These are phyloP conservation scores for Drosophila navojoa DNA, from an alignment of 1,140 invertebrate species.

Conservation along the genomic window DNA sequence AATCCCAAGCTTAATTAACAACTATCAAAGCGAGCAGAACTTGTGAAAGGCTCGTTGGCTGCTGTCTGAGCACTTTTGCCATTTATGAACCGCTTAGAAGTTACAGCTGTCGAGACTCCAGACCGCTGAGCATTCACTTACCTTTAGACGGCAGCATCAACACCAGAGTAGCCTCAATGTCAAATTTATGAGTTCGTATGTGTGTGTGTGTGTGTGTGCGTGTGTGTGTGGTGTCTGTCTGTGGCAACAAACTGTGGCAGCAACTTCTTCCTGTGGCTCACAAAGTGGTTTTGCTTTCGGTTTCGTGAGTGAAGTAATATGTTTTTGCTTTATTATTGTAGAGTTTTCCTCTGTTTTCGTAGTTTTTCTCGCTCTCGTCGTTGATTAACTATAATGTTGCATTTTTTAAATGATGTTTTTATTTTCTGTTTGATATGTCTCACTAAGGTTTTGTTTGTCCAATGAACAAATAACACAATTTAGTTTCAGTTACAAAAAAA, in stretches of 20 bases:
- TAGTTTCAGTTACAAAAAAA: slow-evolving; percentile 54
- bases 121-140: slow-evolving; percentile 58
- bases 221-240: slow-evolving; percentile 2
- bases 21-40: not conserved
- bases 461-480: slow-evolving; percentile 70
- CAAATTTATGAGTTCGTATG: slow-evolving; percentile 41
- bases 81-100: slow-evolving; percentile 48
- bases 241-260: slow-evolving; percentile 53
- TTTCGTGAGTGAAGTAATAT: slow-evolving; percentile 74
- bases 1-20: slow-evolving; percentile 4
- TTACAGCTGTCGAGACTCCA: slow-evolving; percentile 36
- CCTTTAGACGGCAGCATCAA: slow-evolving; percentile 72
- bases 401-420: slow-evolving; percentile 44
- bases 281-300: slow-evolving; percentile 59
- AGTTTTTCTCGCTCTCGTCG: slow-evolving; percentile 41
- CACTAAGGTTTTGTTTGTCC: slow-evolving; percentile 57
- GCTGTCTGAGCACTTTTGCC: slow-evolving; percentile 43
- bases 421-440: slow-evolving; percentile 48
- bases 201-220: slow-evolving; percentile 3
- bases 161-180: slow-evolving; percentile 45
- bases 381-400: slow-evolving; percentile 66
- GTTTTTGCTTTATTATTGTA: slow-evolving; percentile 56
- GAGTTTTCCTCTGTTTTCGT: slow-evolving; percentile 65
- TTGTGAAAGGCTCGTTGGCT: slow-evolving; percentile 16
- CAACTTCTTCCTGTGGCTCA: slow-evolving; percentile 58